Base-by-base conservation (phyloP, 2,113 vertebrate genomes). In the Australoheros scitulus region DNA sequence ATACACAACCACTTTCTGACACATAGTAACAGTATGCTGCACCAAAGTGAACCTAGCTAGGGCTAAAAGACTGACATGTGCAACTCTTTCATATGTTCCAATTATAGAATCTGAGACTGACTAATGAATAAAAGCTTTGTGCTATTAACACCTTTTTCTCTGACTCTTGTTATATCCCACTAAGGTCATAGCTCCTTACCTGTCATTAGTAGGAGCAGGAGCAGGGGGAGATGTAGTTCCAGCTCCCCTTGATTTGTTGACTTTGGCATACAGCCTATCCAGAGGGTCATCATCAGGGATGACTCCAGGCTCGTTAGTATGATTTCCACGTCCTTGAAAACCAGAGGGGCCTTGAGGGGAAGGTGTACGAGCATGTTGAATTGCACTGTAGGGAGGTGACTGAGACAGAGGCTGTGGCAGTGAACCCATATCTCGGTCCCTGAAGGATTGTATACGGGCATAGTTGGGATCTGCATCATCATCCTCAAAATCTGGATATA, bases 381-480 rank as follows among this genome's bases (percentile, higher is more conserved):
- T 3, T 1, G 85, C 17, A 18, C 57, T 84, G 63, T 93, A 93
- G 26, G 86, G 90, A 18, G 91, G 92, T 0, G 91, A 18, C 78
- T 89, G 79, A 82, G 90, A 18, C 77, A 43, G 60, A 15, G 84
- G 82, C 77, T 84, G 77, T 2, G 89, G 60, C 76, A 61, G n/a
- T 3, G 91, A 38, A 94, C 94, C 56, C 95, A 94, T 92, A 7
- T 95, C 91, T 26, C 95, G 93, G 36, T 96, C 97, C 79, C 95
- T 91, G 94, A 99, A 99, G 81, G 96, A 94, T 89, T 98, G 97
- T 85, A 99, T 98, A 76, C 96, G 96, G 81, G 98, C 98, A 1
- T 99, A 99, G 94, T 98, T 99, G 34, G 98, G 98, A 91, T 99
- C 98, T 47, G 93, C 79, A 64, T 99, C 97, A 65, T 99, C 98